Percentiles rank a stretch among this genome's conserved stretches.
Conservation (phyloP, 2,797 vertebrate species). For the Decapterus maruadsi region DNA sequence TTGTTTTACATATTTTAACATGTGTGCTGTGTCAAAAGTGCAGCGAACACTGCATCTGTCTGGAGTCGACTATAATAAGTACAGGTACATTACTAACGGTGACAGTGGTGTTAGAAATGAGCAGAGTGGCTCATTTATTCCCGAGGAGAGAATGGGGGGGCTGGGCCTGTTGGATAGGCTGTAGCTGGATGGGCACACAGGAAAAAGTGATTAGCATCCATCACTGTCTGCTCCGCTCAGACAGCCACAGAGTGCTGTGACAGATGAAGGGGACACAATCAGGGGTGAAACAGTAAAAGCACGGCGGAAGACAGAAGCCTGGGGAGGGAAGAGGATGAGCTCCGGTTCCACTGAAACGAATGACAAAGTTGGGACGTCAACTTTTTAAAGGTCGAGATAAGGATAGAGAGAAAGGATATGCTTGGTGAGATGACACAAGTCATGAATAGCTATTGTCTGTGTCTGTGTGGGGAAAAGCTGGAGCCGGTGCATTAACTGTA, state of each 20-base stretch:
- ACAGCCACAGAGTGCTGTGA: slow-evolving; percentile 55
- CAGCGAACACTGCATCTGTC: not conserved
- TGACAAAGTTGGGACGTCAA: slow-evolving; percentile 34
- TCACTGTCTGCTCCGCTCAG: slow-evolving; percentile 71
- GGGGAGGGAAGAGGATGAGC: slow-evolving; percentile 28
- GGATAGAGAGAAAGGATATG: not conserved
- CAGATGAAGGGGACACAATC: slow-evolving; percentile 66
- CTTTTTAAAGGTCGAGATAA: slow-evolving; percentile 55
- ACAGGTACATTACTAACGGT: slow-evolving; percentile 13
- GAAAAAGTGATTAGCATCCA: slow-evolving; percentile 80
- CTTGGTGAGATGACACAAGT: slow-evolving; percentile 50
- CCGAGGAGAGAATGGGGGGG: slow-evolving; percentile 25
- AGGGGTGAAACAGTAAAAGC: slow-evolving; percentile 52
- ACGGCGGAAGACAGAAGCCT: slow-evolving; percentile 31
- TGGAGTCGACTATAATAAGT: not conserved
- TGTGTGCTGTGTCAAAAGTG: not conserved
- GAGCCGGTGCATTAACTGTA: not conserved
- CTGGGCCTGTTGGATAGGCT: slow-evolving; percentile 34
- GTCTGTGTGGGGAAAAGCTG: not conserved
- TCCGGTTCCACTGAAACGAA: slow-evolving; percentile 15
- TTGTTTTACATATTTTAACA: not conserved
- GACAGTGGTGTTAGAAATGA: slow-evolving; percentile 8
- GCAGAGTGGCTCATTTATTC: slow-evolving; percentile 44
- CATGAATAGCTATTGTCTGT: slow-evolving; percentile 6
- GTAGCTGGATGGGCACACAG: slow-evolving; percentile 40